Evolutionary conservation across 2,888 invertebrate species (phyloP).

Genomic region (Dione juno): DNA sequence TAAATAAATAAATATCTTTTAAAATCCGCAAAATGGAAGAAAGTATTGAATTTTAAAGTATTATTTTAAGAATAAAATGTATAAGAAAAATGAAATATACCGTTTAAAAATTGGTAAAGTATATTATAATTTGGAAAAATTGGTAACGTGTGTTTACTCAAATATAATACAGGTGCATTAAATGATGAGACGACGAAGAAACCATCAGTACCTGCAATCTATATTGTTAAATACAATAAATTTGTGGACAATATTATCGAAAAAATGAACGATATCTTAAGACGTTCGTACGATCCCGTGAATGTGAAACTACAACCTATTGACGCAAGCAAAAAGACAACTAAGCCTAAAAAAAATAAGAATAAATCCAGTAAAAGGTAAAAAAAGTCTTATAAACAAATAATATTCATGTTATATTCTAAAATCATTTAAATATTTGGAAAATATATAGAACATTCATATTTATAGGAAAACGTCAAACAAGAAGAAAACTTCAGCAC

Average conservation of each 20-base stretch:
- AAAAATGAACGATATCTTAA: constrained; percentile 91
- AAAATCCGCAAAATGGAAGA: background rate
- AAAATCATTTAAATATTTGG: too few species aligned
- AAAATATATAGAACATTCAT: background rate
- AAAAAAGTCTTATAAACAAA: constrained; percentile 33
- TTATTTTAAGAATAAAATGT: background rate
- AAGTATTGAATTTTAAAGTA: background rate
- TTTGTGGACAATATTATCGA: constrained; percentile 93
- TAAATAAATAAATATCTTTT: too few species aligned
- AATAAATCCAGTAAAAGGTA: constrained; percentile 71
- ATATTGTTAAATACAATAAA: constrained; percentile 92
- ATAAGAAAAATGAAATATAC: background rate
- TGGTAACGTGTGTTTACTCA: background rate
- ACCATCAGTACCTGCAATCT: constrained; percentile 85
- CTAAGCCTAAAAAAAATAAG: constrained; percentile 78
- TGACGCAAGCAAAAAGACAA: constrained; percentile 79
- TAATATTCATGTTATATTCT: background rate
- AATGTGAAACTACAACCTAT: constrained; percentile 88
- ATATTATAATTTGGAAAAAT: background rate
- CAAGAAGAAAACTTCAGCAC: constrained; percentile 72
- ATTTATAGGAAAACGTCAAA: constrained; percentile 66
- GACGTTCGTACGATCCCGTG: constrained; percentile 92
- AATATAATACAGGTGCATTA: constrained; percentile 74
- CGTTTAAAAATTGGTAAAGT: background rate
- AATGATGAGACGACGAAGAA: constrained; percentile 67